Evolutionary conservation across 2,797 vertebrate genomes (phyloP).

Genomic region (Bradypodion ventrale): DNA sequence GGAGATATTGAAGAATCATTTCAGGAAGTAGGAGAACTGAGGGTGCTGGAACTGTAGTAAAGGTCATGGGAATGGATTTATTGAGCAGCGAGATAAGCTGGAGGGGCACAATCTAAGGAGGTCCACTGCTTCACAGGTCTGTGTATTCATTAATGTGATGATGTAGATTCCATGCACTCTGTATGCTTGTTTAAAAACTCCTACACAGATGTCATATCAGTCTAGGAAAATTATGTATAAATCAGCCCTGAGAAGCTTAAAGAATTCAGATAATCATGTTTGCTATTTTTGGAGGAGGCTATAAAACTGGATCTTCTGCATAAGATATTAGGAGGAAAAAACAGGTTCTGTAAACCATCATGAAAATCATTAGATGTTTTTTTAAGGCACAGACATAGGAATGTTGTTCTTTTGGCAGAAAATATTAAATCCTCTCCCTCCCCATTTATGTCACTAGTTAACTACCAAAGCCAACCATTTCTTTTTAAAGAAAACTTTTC

Average conservation of each 20-base stretch:
- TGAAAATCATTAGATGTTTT: background rate
- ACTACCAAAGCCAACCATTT: background rate
- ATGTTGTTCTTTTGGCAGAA: background rate
- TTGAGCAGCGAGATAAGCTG: background rate
- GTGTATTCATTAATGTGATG: background rate
- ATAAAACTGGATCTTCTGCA: background rate
- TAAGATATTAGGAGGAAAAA: background rate
- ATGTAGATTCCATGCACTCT: background rate
- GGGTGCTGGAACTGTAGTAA: background rate
- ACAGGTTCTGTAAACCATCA: background rate
- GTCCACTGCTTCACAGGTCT: too few species aligned
- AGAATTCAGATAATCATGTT: background rate
- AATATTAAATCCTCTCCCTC: background rate
- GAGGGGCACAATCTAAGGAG: too few species aligned
- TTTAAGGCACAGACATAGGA: background rate
- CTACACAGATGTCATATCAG: background rate
- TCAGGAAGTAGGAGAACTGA: background rate
- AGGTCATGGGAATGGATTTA: background rate
- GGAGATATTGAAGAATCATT: background rate
- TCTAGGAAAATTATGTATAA: background rate
- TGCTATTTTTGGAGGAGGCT: slow-evolving; percentile 1
- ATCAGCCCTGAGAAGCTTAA: background rate
- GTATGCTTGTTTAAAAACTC: background rate
- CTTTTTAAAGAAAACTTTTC: background rate
- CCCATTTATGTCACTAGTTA: background rate